These are phyloP conservation scores for Spodoptera exigua DNA, from an alignment of 2,888 invertebrate species.

Conservation along the genomic window DNA sequence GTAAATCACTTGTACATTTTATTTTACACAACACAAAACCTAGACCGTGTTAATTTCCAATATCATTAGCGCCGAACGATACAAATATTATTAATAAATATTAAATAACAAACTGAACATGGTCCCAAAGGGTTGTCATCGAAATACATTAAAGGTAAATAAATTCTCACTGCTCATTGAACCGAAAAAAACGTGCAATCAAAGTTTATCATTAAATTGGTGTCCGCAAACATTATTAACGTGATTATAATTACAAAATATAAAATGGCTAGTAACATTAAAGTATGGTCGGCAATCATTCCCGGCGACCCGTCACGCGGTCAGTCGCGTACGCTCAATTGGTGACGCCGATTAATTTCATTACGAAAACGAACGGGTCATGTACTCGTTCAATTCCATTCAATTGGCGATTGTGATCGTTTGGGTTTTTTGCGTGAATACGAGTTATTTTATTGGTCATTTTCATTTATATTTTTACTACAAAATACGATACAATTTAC, in stretches of 20 bases:
- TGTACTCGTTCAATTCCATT: conserved; percentile 56
- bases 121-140: conserved; percentile 21
- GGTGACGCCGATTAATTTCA: conserved; percentile 59
- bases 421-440: conserved; percentile 36
- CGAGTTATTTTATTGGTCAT: conserved; percentile 27
- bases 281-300: conserved; percentile 43
- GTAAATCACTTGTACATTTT: too few relatives aligned
- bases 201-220: conserved; percentile 44
- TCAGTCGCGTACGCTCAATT: conserved; percentile 51
- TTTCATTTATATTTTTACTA: conserved; percentile 8
- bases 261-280: conserved; percentile 39
- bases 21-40: too few relatives aligned
- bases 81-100: conserved; percentile 4
- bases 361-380: conserved; percentile 52
- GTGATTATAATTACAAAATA: conserved; percentile 50
- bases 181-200: conserved; percentile 39
- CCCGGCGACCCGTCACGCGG: conserved; percentile 33
- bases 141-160: conserved; percentile 11
- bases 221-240: conserved; percentile 43
- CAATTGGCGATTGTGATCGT: conserved; percentile 54
- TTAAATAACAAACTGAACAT: conserved; percentile 24
- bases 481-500: too few relatives aligned
- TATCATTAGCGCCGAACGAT: not conserved
- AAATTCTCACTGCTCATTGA: conserved; percentile 20
- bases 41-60: too few relatives aligned